phyloP scores from a whole-genome alignment of 2,888 invertebrate genomes.

The Lasioglossum marginatum region DNA sequence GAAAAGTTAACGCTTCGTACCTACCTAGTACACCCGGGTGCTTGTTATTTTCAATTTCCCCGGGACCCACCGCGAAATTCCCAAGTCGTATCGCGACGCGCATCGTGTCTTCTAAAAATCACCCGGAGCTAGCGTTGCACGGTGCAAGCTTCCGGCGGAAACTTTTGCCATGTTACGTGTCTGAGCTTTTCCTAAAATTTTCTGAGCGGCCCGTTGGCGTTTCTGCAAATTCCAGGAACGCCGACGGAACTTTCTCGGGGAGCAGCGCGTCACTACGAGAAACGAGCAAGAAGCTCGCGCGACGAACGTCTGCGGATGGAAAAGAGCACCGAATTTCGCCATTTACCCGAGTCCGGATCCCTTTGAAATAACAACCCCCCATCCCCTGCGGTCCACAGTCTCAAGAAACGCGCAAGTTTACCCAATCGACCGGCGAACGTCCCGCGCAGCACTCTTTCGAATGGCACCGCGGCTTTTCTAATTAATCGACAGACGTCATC shows the following conservation, averaged over 20 bases:
- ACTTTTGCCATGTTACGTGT: conserved; percentile 33
- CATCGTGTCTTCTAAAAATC: conserved; percentile 24
- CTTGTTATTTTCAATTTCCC: conserved; percentile 39
- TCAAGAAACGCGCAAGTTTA: neutral
- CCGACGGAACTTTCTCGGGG: conserved; percentile 19
- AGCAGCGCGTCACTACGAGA: conserved; percentile 2
- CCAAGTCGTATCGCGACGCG: neutral
- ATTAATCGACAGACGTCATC: neutral
- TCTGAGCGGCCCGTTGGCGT: conserved; percentile 28
- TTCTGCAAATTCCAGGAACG: conserved; percentile 12
- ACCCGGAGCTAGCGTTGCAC: conserved; percentile 10
- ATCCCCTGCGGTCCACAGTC: neutral
- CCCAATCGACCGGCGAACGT: neutral
- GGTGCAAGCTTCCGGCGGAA: conserved; percentile 5
- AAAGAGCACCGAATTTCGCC: conserved; percentile 27
- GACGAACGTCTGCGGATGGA: neutral
- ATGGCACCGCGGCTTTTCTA: neutral
- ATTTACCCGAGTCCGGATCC: neutral
- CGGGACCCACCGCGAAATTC: neutral
- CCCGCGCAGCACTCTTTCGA: neutral
- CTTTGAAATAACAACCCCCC: conserved; percentile 4
- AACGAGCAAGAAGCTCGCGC: neutral
- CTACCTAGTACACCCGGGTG: neutral
- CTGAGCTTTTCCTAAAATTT: conserved; percentile 40
- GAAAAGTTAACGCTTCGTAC: neutral